These are phyloP conservation scores for Caerostris extrusa DNA, from an alignment of 1,140 invertebrate genomes.

Conservation along the genomic window DNA sequence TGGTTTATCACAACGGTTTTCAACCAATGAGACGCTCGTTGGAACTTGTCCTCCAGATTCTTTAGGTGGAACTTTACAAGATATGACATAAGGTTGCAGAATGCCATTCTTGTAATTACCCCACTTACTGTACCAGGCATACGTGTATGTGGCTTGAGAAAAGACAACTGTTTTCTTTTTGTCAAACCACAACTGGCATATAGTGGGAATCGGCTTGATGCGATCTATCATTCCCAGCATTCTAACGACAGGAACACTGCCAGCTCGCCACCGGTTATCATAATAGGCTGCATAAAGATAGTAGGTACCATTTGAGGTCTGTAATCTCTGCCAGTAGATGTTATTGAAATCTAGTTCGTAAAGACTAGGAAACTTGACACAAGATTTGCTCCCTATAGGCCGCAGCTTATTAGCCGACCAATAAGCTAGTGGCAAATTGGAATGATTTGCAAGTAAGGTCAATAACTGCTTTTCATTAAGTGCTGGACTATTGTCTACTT, in stretches of 20 bases:
- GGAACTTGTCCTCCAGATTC: slow-evolving; percentile 85
- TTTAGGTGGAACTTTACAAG: slow-evolving; percentile 89
- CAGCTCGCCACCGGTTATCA: slow-evolving; percentile 89
- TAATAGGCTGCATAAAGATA: slow-evolving; percentile 94
- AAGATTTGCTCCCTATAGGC: slow-evolving; percentile 87
- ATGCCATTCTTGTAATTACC: slow-evolving; percentile 96
- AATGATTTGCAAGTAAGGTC: slow-evolving; percentile 84
- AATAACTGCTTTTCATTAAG: slow-evolving; percentile 89
- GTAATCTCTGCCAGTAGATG: slow-evolving; percentile 92
- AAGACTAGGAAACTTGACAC: slow-evolving; percentile 90
- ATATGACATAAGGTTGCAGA: slow-evolving; percentile 94
- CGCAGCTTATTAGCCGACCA: slow-evolving; percentile 78
- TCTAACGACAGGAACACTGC: slow-evolving; percentile 89
- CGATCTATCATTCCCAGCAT: slow-evolving; percentile 95
- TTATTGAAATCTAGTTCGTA: slow-evolving; percentile 91
- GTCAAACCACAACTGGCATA: slow-evolving; percentile 95
- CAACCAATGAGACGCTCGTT: slow-evolving; percentile 92
- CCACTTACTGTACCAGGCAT: slow-evolving; percentile 97
- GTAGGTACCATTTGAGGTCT: slow-evolving; percentile 91
- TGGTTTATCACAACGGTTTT: slow-evolving; percentile 90
- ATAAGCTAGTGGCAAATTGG: slow-evolving; percentile 79
- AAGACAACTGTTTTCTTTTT: slow-evolving; percentile 89
- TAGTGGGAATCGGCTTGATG: slow-evolving; percentile 90
- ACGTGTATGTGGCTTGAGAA: slow-evolving; percentile 90
- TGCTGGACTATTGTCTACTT: slow-evolving; percentile 86